Evolutionary conservation across 2,888 invertebrate genomes (phyloP).

Genomic region (Selenia dentaria): DNA sequence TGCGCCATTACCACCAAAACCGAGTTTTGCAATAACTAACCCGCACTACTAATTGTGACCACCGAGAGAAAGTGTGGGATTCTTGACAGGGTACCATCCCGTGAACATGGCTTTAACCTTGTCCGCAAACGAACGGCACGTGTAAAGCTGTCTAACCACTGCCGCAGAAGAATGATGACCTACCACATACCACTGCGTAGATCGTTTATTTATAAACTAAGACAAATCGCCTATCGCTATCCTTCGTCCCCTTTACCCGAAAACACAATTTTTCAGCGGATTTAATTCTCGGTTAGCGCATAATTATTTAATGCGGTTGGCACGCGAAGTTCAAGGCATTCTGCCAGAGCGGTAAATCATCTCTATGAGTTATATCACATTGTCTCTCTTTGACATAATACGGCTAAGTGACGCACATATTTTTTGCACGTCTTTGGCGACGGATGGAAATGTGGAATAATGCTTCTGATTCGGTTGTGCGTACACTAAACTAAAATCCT

Average conservation of each 20-base stretch:
- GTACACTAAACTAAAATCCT: too few relatives aligned
- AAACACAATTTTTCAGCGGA: not conserved
- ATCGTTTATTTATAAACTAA: not conserved
- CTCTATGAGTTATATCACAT: conserved; percentile 3
- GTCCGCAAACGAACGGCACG: too few relatives aligned
- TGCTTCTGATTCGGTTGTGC: too few relatives aligned
- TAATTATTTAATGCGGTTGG: conserved; percentile 6
- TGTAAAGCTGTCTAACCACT: too few relatives aligned
- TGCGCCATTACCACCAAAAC: too few relatives aligned
- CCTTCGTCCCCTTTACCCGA: not conserved
- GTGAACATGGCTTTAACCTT: too few relatives aligned
- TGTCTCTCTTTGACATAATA: not conserved
- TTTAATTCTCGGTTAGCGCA: not conserved
- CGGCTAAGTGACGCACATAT: not conserved
- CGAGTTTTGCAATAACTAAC: too few relatives aligned
- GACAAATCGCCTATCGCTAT: not conserved
- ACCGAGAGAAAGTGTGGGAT: too few relatives aligned
- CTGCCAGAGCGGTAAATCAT: conserved; percentile 13
- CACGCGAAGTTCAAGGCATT: conserved; percentile 17
- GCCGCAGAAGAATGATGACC: too few relatives aligned
- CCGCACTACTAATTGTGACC: too few relatives aligned
- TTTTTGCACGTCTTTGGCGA: not conserved
- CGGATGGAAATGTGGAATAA: not conserved
- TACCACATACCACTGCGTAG: too few relatives aligned
- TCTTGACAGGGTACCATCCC: too few relatives aligned